These are phyloP conservation scores for Ameiurus melas DNA, from an alignment of 2,113 vertebrate species.

Conservation along the genomic window DNA sequence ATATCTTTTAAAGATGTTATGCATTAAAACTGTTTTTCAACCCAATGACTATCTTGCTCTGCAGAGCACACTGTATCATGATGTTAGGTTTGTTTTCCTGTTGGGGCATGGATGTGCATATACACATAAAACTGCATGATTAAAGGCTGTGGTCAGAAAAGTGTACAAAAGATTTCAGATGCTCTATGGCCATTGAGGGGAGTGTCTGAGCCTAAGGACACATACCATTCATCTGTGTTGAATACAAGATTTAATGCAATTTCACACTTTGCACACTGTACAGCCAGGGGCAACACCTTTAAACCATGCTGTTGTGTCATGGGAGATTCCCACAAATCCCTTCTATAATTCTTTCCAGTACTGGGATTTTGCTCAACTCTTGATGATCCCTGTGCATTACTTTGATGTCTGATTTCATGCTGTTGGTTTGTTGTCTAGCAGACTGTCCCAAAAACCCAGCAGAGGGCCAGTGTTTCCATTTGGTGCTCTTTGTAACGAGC, in stretches of 20 bases:
- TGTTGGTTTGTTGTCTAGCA: slow-evolving; percentile 10
- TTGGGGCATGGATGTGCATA: neutral
- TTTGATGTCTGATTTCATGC: slow-evolving; percentile 46
- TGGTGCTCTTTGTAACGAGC: slow-evolving; percentile 24
- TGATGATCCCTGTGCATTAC: slow-evolving; percentile 26
- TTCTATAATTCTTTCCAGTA: slow-evolving; percentile 28
- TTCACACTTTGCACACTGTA: neutral
- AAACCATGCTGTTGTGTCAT: slow-evolving; percentile 26
- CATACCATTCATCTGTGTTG: slow-evolving; percentile 25
- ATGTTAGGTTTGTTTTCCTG: neutral
- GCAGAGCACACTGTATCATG: neutral
- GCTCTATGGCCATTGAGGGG: neutral
- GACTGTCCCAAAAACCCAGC: slow-evolving; percentile 31
- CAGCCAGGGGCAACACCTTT: slow-evolving; percentile 22
- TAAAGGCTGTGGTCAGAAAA: neutral
- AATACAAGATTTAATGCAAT: slow-evolving; percentile 42
- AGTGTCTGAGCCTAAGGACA: neutral
- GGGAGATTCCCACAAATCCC: slow-evolving; percentile 17
- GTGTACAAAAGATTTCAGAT: neutral
- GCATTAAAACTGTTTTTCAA: neutral
- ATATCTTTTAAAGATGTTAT: neutral
- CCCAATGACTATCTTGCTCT: neutral
- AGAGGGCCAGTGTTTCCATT: slow-evolving; percentile 38
- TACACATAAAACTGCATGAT: neutral
- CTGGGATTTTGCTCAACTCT: slow-evolving; percentile 36